Percentiles rank a stretch among this genome's conserved stretches.
These are phyloP conservation scores for Macrocentrus cingulum DNA, from an alignment of 1,140 invertebrate species.

Conservation along the genomic window DNA sequence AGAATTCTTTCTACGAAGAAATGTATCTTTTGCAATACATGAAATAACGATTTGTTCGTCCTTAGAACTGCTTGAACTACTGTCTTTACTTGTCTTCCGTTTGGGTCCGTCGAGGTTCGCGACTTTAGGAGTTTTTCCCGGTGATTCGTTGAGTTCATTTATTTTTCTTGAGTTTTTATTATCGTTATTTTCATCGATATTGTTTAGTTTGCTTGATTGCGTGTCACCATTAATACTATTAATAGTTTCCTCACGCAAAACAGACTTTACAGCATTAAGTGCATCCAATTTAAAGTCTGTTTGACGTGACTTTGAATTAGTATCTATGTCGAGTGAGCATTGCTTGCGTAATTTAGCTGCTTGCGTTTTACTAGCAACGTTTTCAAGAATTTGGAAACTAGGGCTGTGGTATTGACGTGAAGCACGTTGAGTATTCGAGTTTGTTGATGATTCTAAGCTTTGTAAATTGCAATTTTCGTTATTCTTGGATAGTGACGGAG, in stretches of 20 bases:
- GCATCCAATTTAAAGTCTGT: conserved; percentile 30
- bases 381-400: conserved; percentile 5
- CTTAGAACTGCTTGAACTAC: conserved; percentile 45
- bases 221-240: not conserved
- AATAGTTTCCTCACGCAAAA: not conserved
- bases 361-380: not conserved
- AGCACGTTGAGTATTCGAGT: not conserved
- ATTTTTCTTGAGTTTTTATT: conserved; percentile 40
- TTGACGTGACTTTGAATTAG: conserved; percentile 17
- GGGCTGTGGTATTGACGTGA: not conserved
- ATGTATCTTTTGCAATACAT: conserved; percentile 27
- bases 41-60: conserved; percentile 40
- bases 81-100: conserved; percentile 46
- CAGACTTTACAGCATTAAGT: too few relatives aligned
- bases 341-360: conserved; percentile 37
- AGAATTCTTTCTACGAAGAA: conserved; percentile 35
- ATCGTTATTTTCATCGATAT: conserved; percentile 25
- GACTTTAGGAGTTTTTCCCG: conserved; percentile 25
- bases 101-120: conserved; percentile 38
- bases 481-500: too few relatives aligned
- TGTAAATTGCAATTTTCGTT: not conserved
- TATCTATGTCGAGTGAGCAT: conserved; percentile 34
- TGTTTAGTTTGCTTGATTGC: conserved; percentile 1
- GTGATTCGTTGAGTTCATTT: conserved; percentile 32
- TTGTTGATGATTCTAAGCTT: not conserved